Evolutionary conservation across 2,113 vertebrate species (phyloP).

Genomic region (Labeo catla): DNA sequence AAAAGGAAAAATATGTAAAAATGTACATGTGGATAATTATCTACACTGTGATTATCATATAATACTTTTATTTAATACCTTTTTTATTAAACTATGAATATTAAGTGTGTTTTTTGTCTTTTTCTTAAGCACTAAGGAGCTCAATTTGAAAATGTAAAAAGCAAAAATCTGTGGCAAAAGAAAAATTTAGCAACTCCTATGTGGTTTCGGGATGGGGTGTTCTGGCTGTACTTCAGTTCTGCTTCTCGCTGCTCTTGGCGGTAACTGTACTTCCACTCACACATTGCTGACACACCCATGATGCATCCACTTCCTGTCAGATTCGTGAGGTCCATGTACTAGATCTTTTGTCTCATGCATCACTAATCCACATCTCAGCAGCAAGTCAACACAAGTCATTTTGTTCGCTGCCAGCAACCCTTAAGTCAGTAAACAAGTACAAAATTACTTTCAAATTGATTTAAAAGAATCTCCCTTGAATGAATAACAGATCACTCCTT

Average conservation of each 20-base stretch:
- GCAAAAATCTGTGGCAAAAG: neutral
- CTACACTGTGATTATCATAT: conserved; percentile 72
- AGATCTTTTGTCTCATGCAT: conserved; percentile 57
- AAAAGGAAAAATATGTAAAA: conserved; percentile 63
- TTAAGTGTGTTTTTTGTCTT: conserved; percentile 16
- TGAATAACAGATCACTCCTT: neutral
- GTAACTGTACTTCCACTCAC: conserved; percentile 47
- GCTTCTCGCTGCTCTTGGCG: conserved; percentile 4
- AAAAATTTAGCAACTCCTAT: neutral
- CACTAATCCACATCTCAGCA: conserved; percentile 35
- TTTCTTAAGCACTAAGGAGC: neutral
- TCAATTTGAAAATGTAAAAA: neutral
- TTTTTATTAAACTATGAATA: conserved; percentile 74
- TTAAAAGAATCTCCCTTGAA: neutral
- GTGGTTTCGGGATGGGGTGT: neutral
- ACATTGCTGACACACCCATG: conserved; percentile 65
- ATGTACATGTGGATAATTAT: conserved; percentile 75
- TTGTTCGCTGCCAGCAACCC: conserved; percentile 22
- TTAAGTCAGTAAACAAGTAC: conserved; percentile 26
- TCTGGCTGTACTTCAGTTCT: conserved; percentile 11
- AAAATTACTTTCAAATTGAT: neutral
- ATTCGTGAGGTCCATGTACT: conserved; percentile 43
- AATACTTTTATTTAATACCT: conserved; percentile 82
- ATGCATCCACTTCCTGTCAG: conserved; percentile 59
- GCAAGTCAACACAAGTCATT: conserved; percentile 20